A percentile compares a stretch with the other conserved stretches of the same genome.
These are phyloP conservation scores for Ditula angustiorana DNA, from an alignment of 2,888 invertebrate species.

Conservation along the genomic window DNA sequence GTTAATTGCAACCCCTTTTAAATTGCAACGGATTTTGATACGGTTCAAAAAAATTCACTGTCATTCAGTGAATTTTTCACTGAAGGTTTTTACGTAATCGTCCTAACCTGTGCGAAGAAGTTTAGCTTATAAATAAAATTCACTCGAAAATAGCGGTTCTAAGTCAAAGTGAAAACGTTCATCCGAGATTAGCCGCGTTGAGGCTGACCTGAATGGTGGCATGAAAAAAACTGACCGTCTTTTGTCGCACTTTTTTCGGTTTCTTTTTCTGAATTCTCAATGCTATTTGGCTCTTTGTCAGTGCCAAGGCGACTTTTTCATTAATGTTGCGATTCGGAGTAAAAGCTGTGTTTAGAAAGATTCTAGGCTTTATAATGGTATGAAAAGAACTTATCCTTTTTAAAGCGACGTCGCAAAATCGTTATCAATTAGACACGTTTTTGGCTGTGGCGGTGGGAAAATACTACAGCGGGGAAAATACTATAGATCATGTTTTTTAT, in stretches of 20 bases:
- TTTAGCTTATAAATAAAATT: no score
- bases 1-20: no score
- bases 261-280: constrained; percentile 40
- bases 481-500: no score
- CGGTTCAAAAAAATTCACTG: no score
- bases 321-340: constrained; percentile 21
- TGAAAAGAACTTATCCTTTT: background rate
- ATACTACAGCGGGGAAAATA: no score
- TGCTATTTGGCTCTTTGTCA: constrained; percentile 18
- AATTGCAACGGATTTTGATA: no score
- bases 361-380: background rate
- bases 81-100: no score
- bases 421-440: no score
- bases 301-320: constrained; percentile 22
- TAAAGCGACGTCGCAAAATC: background rate
- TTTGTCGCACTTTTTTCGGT: constrained; percentile 41
- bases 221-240: constrained; percentile 53
- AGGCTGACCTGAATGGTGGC: constrained; percentile 54
- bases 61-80: no score
- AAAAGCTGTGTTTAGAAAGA: constrained; percentile 11
- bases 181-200: constrained; percentile 33
- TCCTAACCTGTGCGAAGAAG: background rate
- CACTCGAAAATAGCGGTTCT: background rate
- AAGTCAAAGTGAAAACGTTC: constrained; percentile 11
- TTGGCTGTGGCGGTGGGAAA: no score